A percentile compares a stretch with the other conserved stretches of the same genome.
Evolutionary conservation across 2,888 invertebrate species (phyloP).

Genomic region (Osedax frankpressi): DNA sequence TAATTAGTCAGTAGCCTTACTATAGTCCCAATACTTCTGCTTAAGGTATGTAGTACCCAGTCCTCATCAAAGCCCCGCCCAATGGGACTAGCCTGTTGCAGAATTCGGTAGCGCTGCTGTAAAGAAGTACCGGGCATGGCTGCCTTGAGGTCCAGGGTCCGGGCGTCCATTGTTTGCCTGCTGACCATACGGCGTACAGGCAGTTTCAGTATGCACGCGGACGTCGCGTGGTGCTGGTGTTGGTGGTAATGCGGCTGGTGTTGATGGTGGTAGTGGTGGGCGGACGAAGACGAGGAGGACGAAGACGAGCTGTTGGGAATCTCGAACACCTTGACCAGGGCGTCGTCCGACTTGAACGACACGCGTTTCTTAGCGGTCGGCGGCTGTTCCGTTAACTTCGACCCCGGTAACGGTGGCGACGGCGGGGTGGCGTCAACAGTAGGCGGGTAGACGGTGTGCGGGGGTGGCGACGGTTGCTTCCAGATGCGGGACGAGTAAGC

Average conservation of each 20-base stretch:
- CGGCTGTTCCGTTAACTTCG: neutral
- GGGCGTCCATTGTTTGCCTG: neutral
- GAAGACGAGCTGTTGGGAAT: neutral
- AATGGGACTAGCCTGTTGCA: neutral
- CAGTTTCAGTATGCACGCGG: neutral
- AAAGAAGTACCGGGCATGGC: neutral
- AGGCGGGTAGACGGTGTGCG: neutral
- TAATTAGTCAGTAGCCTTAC: no score
- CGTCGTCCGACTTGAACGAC: neutral
- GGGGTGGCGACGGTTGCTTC: neutral
- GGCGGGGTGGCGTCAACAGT: neutral
- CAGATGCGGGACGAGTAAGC: neutral
- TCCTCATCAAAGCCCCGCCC: no score
- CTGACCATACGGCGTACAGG: neutral
- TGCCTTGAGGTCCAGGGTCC: neutral
- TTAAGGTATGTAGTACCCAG: no score
- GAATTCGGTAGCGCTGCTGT: neutral
- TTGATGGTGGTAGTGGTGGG: neutral
- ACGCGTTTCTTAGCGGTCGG: neutral
- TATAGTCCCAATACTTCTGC: no score
- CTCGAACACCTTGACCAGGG: neutral
- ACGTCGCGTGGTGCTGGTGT: no score
- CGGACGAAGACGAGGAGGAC: neutral
- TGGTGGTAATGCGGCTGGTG: no score
- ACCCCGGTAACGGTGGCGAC: neutral